Evolutionary conservation across 2,797 vertebrate genomes (phyloP).

Genomic region (Todus mexicanus): DNA sequence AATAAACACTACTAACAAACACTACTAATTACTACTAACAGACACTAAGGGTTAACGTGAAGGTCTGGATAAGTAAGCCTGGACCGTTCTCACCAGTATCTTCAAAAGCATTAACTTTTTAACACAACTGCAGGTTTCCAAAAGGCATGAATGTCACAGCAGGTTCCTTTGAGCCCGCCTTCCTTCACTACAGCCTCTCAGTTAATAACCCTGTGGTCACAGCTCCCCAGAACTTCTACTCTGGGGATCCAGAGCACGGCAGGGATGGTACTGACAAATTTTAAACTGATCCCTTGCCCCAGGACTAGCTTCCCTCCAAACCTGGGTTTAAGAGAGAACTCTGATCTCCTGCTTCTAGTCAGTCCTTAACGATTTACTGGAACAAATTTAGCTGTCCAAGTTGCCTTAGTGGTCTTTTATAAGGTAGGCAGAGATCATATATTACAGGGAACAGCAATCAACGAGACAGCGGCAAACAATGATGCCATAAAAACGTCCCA

Average conservation of each 20-base stretch:
- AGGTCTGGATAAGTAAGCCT: neutral
- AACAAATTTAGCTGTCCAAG: neutral
- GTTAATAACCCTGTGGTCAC: neutral
- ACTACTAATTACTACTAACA: no score
- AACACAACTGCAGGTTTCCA: neutral
- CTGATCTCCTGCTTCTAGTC: neutral
- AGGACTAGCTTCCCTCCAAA: neutral
- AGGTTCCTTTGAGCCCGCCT: neutral
- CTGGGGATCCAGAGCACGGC: neutral
- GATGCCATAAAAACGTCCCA: neutral
- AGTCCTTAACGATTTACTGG: neutral
- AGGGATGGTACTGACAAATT: neutral
- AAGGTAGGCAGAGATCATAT: neutral
- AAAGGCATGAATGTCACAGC: neutral
- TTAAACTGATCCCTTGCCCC: neutral
- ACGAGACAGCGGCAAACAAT: neutral
- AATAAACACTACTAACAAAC: neutral
- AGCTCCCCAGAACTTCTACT: neutral
- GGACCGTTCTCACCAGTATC: neutral
- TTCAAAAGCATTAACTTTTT: neutral
- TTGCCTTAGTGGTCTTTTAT: neutral
- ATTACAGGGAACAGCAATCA: neutral
- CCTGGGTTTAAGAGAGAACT: neutral
- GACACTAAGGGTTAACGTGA: neutral
- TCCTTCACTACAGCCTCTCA: neutral